Conservation (phyloP, 92 coral and sea anemone genomes). For the Pocillopora meandrina region DNA sequence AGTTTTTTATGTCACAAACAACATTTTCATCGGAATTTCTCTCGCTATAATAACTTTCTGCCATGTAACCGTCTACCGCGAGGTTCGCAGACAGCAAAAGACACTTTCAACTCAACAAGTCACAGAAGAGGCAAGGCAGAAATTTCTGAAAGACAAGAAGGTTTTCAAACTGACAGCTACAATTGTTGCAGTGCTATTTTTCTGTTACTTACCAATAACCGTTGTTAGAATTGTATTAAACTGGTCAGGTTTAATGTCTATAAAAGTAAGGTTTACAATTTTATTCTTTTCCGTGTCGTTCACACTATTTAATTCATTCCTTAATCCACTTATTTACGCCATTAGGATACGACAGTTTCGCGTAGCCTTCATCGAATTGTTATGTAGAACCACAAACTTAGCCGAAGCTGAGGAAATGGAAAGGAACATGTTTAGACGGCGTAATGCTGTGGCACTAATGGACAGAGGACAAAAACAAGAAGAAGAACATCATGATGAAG, state of each 20-base stretch:
- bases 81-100: slow-evolving; percentile 3
- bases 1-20: background rate
- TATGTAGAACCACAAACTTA: too few species aligned
- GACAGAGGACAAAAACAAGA: too few species aligned
- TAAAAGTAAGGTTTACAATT: background rate
- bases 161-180: slow-evolving; percentile 2
- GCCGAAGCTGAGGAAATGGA: too few species aligned
- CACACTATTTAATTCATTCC: background rate
- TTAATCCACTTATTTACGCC: too few species aligned
- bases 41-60: background rate
- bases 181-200: background rate
- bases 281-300: background rate
- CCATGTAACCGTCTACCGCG: background rate
- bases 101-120: slow-evolving; percentile 10
- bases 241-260: background rate
- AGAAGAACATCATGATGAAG: too few species aligned
- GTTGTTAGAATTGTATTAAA: background rate
- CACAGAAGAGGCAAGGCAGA: slow-evolving; percentile 5
- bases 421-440: too few species aligned
- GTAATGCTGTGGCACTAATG: too few species aligned
- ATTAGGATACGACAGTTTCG: too few species aligned
- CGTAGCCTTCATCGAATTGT: too few species aligned
- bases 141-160: background rate
- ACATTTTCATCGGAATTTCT: background rate
- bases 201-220: background rate